Percentiles rank a stretch among this genome's conserved stretches.
Evolutionary conservation across 2,113 vertebrate species (phyloP).

Genomic region (Oenanthe oenanthe): DNA sequence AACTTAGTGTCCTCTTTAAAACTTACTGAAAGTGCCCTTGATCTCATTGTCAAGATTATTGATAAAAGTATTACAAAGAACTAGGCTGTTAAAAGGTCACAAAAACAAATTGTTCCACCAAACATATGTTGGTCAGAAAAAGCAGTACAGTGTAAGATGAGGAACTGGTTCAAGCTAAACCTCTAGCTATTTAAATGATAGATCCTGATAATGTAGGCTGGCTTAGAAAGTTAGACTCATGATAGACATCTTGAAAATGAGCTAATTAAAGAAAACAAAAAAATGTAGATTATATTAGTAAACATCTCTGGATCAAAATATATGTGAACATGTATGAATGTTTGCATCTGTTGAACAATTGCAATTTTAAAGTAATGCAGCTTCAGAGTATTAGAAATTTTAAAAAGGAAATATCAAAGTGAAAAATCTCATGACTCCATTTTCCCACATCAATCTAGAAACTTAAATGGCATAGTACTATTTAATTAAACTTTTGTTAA

Average conservation of each 20-base stretch:
- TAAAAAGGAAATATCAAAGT: not conserved
- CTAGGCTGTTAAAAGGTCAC: not conserved
- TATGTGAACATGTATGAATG: not conserved
- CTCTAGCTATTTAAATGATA: not conserved
- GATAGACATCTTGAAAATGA: not conserved
- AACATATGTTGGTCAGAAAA: not conserved
- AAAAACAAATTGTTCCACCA: not conserved
- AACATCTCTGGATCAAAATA: not conserved
- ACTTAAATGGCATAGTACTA: not conserved
- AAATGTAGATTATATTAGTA: not conserved
- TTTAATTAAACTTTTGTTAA: constrained; percentile 18
- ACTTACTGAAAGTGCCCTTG: not conserved
- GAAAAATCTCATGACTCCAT: rapidly evolving
- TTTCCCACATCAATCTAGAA: not conserved
- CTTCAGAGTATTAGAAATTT: not conserved
- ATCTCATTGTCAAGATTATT: not conserved
- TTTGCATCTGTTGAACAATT: not conserved
- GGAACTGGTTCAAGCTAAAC: not conserved
- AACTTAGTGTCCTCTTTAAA: not conserved
- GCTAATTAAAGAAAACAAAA: not conserved
- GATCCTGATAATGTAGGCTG: not conserved
- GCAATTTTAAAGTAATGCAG: not conserved
- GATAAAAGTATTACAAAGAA: not conserved
- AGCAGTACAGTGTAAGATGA: not conserved
- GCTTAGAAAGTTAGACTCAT: not conserved